Evolutionary conservation across 2,113 vertebrate genomes (phyloP), one percentile per base, ranked within the genome.

Genomic region (Corythoichthys haematopterus): DNA sequence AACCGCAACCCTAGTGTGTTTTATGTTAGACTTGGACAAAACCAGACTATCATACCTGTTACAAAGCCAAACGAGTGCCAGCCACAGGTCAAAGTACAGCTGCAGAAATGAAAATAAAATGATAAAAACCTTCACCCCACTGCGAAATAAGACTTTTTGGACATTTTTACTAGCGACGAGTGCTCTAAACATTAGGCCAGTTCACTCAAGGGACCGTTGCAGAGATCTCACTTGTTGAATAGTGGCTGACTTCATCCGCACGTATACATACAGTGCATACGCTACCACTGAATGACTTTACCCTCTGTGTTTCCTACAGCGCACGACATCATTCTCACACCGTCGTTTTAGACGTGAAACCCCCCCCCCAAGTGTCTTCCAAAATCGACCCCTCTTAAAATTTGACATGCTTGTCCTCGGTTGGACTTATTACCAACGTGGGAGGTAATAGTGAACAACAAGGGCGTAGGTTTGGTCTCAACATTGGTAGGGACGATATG

Each of bases 221-320:
- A n/a, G 37, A 68, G 35, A 65, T 71, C 60, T 72, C 51, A 40
- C 68, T 61, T 37, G 15, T 59, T 56, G 47, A 63, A 69, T 65
- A 38, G 68, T 40, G 69, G 76, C 75, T 70, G 76, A 84, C 76
- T 77, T 78, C 67, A 65, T 64, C 40, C 48, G 11, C 71, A 10
- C 52, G 0, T 53, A 60, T 40, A 38, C 56, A 1, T 57, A 8
- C 36, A 38, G 15, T 10, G 8, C 20, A 60, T 40, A 38, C 43
- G 55, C 33, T 58, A 4, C 37, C 16, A 53, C 69, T 33, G 85
- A 88, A 90, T 72, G 83, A 78, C 78, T 86, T 86, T 81, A 59
- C 84, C 85, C 66, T 76, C 72, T 84, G 87, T 61, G 61, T 71
- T 85, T 82, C 78, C 71, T 74, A 48, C 65, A 33, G 69, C 60